phyloP scores from a whole-genome alignment of 2,113 vertebrate genomes.

The Corythornis madagascariensis region DNA sequence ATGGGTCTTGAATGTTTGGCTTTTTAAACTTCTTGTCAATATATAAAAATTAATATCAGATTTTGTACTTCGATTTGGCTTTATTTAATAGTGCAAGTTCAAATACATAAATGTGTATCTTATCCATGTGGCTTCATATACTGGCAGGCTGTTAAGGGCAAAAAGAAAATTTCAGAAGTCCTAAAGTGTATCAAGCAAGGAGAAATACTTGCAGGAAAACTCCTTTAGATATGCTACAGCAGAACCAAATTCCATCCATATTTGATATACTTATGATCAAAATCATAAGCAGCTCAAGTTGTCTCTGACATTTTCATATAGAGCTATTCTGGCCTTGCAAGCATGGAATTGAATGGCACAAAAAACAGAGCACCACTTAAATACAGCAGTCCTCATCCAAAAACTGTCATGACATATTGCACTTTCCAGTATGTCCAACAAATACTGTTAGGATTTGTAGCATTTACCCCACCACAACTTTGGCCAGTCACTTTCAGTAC shows the following conservation, averaged over 20 bases:
- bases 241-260: neutral
- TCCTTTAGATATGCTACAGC: neutral
- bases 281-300: neutral
- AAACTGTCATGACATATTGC: neutral
- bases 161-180: neutral
- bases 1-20: accelerated
- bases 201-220: neutral
- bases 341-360: accelerated
- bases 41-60: neutral
- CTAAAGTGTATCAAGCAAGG: neutral
- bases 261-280: neutral
- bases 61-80: neutral
- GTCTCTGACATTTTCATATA: neutral
- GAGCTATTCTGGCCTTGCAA: neutral
- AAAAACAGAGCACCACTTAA: neutral
- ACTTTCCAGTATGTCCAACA: neutral
- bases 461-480: neutral
- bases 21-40: neutral
- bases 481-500: neutral
- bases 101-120: neutral
- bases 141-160: neutral
- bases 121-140: neutral
- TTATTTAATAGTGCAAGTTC: neutral
- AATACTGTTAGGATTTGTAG: neutral
- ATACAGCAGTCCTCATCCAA: neutral